Conservation (phyloP, 2,888 invertebrate species). For the Blastobasis lacticolella region DNA sequence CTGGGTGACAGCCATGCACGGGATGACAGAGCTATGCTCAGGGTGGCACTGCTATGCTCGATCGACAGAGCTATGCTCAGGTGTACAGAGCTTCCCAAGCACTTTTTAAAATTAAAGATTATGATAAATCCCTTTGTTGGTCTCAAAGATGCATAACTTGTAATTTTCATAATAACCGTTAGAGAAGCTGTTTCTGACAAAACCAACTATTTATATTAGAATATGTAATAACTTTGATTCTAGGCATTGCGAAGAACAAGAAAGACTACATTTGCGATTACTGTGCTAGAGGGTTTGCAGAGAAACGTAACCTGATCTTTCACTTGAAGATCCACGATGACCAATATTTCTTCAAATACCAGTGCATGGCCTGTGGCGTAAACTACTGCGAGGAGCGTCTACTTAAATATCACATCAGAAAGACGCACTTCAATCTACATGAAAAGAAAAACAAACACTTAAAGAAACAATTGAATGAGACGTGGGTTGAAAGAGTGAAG, state of each 20-base stretch:
- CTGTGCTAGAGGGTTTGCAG: slow-evolving; percentile 40
- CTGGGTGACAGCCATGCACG: too few species aligned
- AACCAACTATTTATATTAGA: too few species aligned
- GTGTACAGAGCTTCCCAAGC: too few species aligned
- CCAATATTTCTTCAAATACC: slow-evolving; percentile 16
- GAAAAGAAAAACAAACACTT: slow-evolving; percentile 17
- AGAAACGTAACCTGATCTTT: slow-evolving; percentile 38
- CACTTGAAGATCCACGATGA: slow-evolving; percentile 48
- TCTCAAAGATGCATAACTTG: too few species aligned
- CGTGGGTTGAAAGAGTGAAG: slow-evolving; percentile 44
- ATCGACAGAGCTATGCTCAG: too few species aligned
- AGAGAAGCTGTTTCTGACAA: too few species aligned
- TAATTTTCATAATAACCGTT: too few species aligned
- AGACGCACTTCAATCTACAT: slow-evolving; percentile 39
- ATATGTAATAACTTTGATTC: background rate
- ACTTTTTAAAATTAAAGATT: too few species aligned
- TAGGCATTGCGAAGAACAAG: slow-evolving; percentile 6
- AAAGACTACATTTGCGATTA: slow-evolving; percentile 38
- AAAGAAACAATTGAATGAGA: slow-evolving; percentile 39
- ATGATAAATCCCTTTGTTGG: too few species aligned
- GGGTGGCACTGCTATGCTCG: too few species aligned
- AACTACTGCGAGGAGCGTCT: slow-evolving; percentile 42
- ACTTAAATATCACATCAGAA: slow-evolving; percentile 41
- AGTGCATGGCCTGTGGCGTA: slow-evolving; percentile 38
- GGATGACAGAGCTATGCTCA: too few species aligned